Evolutionary conservation across 2,113 vertebrate species (phyloP).

Genomic region (Ailurus styani): DNA sequence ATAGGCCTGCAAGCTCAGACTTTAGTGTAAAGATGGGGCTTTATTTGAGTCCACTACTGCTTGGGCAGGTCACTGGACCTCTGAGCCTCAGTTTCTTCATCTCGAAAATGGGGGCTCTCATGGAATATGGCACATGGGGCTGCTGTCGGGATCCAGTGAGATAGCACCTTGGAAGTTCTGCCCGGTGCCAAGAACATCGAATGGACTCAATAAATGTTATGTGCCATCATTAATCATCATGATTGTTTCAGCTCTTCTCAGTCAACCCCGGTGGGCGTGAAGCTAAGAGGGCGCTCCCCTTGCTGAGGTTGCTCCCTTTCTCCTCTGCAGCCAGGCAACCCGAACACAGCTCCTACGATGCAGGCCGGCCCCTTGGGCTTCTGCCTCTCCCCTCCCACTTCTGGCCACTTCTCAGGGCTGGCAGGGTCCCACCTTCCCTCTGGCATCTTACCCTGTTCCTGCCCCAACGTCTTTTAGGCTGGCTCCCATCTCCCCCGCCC

Average conservation of each 20-base stretch:
- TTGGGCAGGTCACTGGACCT: neutral
- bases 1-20: neutral
- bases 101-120: neutral
- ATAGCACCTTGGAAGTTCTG: rapidly evolving
- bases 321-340: neutral
- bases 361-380: neutral
- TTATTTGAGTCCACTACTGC: rapidly evolving
- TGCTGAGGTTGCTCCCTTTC: neutral
- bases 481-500: neutral
- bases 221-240: rapidly evolving
- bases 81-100: neutral
- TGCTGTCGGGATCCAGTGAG: neutral
- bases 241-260: neutral
- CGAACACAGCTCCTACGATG: neutral
- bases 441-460: neutral
- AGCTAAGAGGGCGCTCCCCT: neutral
- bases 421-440: neutral
- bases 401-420: neutral
- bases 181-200: neutral
- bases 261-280: neutral
- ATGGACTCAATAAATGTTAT: rapidly evolving
- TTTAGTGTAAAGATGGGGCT: neutral
- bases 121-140: neutral
- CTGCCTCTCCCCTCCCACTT: neutral
- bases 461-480: neutral